Conservation (phyloP, 2,113 vertebrate genomes). For the Carassius gibelio region DNA sequence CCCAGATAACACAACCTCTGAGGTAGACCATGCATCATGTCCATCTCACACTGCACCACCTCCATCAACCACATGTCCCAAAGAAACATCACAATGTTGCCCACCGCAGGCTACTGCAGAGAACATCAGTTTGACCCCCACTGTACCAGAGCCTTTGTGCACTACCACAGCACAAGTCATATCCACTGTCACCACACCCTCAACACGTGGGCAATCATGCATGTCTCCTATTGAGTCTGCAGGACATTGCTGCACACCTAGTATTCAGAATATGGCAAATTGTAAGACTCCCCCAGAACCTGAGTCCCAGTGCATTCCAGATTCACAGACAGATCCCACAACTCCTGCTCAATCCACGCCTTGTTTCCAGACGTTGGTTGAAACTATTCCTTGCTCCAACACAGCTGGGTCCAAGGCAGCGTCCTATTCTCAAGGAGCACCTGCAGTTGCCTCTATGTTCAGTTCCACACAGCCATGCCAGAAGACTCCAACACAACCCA, state of each 20-base stretch:
- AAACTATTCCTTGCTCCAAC: not conserved
- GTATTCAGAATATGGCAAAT: constrained; percentile 13
- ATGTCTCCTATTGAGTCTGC: constrained; percentile 9
- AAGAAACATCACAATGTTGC: constrained; percentile 11
- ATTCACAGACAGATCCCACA: not conserved
- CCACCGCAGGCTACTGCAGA: not conserved
- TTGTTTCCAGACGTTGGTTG: not conserved
- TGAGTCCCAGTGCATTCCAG: not conserved
- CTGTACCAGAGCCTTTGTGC: constrained; percentile 7
- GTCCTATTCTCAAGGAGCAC: constrained; percentile 27
- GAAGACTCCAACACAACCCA: constrained; percentile 2
- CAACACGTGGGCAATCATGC: not conserved
- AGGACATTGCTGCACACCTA: constrained; percentile 8
- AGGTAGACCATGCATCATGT: not conserved
- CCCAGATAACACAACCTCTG: not conserved
- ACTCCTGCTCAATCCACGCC: not conserved
- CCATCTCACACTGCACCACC: not conserved
- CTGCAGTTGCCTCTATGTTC: not conserved
- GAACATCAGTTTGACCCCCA: not conserved
- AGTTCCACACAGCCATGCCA: not conserved
- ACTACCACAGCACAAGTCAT: constrained; percentile 20
- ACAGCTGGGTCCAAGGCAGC: not conserved
- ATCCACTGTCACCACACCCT: not conserved
- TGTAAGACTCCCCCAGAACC: not conserved
- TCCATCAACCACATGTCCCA: not conserved